Conservation (phyloP, 2,888 invertebrate genomes). For the Caenorhabditis imperialis region DNA sequence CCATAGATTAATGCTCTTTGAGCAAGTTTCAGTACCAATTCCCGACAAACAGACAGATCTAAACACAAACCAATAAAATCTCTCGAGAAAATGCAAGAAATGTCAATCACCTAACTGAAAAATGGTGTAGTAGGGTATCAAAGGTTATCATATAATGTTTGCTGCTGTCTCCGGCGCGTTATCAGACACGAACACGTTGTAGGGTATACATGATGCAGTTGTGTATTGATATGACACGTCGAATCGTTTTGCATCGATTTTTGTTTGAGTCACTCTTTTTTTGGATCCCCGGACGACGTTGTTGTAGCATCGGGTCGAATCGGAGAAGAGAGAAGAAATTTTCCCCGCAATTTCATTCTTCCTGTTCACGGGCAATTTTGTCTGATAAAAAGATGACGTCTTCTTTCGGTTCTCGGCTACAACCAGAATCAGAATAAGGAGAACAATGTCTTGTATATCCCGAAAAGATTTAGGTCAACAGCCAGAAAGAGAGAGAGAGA, state of each 20-base stretch:
- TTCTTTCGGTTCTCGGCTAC: constrained; percentile 1
- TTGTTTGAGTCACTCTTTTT: background rate
- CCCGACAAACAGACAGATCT: too few relatives aligned
- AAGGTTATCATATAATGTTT: constrained; percentile 28
- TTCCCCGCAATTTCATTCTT: constrained; percentile 24
- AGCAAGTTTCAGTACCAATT: too few relatives aligned
- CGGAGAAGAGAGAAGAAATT: too few relatives aligned
- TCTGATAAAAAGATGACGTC: constrained; percentile 50
- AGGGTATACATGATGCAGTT: constrained; percentile 10
- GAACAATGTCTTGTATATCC: too few relatives aligned
- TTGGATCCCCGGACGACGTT: background rate
- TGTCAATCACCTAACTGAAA: too few relatives aligned
- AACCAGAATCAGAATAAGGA: too few relatives aligned
- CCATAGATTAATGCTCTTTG: too few relatives aligned
- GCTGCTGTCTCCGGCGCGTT: constrained; percentile 30
- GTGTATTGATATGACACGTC: constrained; percentile 10
- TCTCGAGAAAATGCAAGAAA: constrained; percentile 7
- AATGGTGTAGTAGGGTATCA: too few relatives aligned
- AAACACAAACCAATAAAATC: background rate
- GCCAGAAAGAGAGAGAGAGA: too few relatives aligned
- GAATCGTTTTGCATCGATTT: constrained; percentile 14
- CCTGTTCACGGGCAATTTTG: background rate
- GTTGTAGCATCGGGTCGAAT: background rate
- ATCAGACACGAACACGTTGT: constrained; percentile 36
- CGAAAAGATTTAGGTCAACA: constrained; percentile 51